Base-by-base conservation (phyloP, 2,888 invertebrate species). In the Eubasilissa splendida region DNA sequence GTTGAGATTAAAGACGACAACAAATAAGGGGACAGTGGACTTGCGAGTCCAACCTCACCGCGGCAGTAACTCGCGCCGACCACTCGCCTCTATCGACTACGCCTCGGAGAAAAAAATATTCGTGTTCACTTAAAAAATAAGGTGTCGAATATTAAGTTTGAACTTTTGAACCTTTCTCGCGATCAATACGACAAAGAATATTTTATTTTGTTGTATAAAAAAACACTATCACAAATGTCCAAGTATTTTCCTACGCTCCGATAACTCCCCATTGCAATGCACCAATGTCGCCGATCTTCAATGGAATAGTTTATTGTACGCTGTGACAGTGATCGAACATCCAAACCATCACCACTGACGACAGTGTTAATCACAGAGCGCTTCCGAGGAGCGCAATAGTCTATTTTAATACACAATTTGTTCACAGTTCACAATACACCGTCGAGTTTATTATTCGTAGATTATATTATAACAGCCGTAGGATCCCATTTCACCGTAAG, bases 391-490 rank as follows among this genome's bases (percentile, higher is more conserved):
- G 56, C 33, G 71, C 71, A 73, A 73, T 58, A 73, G 58, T 73
- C 71, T 7, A 42, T 33, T 56, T 11, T 58, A 76, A 65, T 12
- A n/a, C 54, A 54, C 79, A 56, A 74, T 73, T 74, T 73, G 63
- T 79, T 73, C 73, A 78, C 71, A 63, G 73, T 77, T 65, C 79
- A 79, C 79, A 31, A 59, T 42, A 12, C 73, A 77, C 59, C 60
- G 42, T n/a, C 66, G 42, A 42, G 31, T 33, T 59, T 31, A 11
- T 76, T 54, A 66, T 31, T 63, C 56, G 12, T 76, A 76, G 22
- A 76, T 76, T 22, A 65, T 33, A 14, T 42, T 76, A 33, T 63
- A 65, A 65, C 76, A 76, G n/a, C 42, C 54, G 5, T 66, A 54
- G 4, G 58, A 73, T 52, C 76, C 65, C 53, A 76, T 31, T 65